Percentiles rank a stretch among this genome's conserved stretches.
These are phyloP conservation scores for Capitulum mitella DNA, from an alignment of 2,888 invertebrate species.

Conservation along the genomic window DNA sequence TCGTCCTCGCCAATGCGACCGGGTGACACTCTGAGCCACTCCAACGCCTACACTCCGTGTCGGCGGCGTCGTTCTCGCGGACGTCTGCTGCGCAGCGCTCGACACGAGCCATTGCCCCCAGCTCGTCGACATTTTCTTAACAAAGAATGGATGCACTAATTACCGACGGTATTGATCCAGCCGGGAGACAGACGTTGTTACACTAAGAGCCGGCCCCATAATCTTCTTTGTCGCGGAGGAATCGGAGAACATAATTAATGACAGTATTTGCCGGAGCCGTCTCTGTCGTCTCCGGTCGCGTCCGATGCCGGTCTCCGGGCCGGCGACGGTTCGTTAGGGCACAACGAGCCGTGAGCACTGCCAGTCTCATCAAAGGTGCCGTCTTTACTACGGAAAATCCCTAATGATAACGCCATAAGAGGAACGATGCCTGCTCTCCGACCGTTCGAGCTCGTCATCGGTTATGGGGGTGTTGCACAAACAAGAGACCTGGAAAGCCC, in stretches of 20 bases:
- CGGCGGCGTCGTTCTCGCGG: no score
- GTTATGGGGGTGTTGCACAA: no score
- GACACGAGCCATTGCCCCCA: neutral
- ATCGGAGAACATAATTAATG: slow-evolving; percentile 6
- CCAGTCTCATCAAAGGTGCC: neutral
- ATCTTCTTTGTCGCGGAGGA: slow-evolving; percentile 18
- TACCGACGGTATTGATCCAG: neutral
- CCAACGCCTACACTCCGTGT: no score
- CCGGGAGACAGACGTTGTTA: slow-evolving; percentile 5
- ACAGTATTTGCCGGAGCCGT: neutral
- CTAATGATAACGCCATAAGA: neutral
- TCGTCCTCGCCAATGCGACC: no score
- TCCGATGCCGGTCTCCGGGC: neutral
- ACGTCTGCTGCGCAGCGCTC: neutral
- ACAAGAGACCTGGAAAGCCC: no score
- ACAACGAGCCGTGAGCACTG: neutral
- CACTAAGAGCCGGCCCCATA: neutral
- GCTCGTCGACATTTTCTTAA: neutral
- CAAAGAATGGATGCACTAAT: slow-evolving; percentile 16
- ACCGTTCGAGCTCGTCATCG: no score
- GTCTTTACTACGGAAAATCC: neutral
- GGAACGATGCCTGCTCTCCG: no score
- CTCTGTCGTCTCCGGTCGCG: neutral
- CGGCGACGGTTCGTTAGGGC: neutral
- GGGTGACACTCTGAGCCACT: no score